Evolutionary conservation across 2,797 vertebrate species (phyloP), one percentile per base, ranked within the genome.

Genomic region (Rallus crepitans): DNA sequence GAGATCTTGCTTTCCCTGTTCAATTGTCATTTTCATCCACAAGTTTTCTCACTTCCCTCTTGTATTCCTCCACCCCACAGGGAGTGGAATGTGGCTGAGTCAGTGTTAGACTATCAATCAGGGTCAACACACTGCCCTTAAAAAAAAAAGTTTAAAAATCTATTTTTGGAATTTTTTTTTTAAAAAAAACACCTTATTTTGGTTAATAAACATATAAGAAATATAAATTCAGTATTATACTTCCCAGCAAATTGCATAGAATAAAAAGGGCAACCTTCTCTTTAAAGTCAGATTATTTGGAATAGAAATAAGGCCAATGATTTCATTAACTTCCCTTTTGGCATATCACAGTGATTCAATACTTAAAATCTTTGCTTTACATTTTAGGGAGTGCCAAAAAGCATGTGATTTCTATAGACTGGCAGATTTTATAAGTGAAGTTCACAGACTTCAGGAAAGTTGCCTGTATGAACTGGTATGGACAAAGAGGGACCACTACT

Each of bases 301-400:
- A 79, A 56, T 30, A 28, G 19, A 89, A 72, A 70, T 48, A 73
- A 87, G n/a, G 25, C 5, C 19, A 77, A 82, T 52, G 68, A 65
- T 80, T 90, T 89, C 11, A 61, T 65, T 85, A 90, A 66, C 9
- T 79, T 91, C 66, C 7, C 16, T 13, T 50, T 57, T 28, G 10
- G 10, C 24, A 50, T 14, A 40, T 84, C 23, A 75, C 9, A 35
- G 17, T 55, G 25, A 81, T 81, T 73, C 16, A 35, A 18, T 55
- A 73, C 24, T 89, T 95, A 79, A 80, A 78, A 77, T 52, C 40
- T 12, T 63, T 60, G 12, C 20, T 76, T 79, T 82, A 55, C 8
- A 12, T 60, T 73, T 79, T 76, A 82, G 53, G 33, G 89, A 57
- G 45, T 90, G n/a, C 23, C 12, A 24, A 53, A 73, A 81, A 61